These are phyloP conservation scores for Alligator mississippiensis DNA, from an alignment of 2,113 vertebrate species.

Conservation along the genomic window DNA sequence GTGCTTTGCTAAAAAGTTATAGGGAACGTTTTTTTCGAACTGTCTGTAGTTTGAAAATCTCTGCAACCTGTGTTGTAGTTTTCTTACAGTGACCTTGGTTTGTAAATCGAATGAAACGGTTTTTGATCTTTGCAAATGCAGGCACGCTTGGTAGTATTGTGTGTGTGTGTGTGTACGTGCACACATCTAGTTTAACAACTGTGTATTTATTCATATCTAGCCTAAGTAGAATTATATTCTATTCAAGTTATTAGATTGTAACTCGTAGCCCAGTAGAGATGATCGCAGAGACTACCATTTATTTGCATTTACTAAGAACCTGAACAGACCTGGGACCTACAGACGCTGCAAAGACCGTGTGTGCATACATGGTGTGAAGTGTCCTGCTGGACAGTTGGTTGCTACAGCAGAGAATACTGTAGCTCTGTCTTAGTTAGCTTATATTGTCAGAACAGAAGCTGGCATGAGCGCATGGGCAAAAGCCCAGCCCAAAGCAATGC, in stretches of 20 bases:
- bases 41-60: not conserved
- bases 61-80: not conserved
- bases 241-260: not conserved
- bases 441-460: constrained; percentile 7
- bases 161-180: not conserved
- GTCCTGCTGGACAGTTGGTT: not conserved
- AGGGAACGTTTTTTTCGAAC: not conserved
- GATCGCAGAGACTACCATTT: not conserved
- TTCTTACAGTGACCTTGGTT: not conserved
- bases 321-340: not conserved
- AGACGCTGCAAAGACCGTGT: not conserved
- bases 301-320: not conserved
- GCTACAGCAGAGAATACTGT: not conserved
- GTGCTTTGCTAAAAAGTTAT: not conserved
- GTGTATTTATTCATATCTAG: not conserved
- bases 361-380: not conserved
- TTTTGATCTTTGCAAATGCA: constrained; percentile 18
- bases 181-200: not conserved
- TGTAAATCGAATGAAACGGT: constrained; percentile 13
- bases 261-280: not conserved
- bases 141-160: not conserved
- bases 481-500: not conserved
- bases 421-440: not conserved
- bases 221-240: not conserved
- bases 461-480: not conserved